Conservation (phyloP, 1,140 invertebrate genomes). For the Idris sp. region DNA sequence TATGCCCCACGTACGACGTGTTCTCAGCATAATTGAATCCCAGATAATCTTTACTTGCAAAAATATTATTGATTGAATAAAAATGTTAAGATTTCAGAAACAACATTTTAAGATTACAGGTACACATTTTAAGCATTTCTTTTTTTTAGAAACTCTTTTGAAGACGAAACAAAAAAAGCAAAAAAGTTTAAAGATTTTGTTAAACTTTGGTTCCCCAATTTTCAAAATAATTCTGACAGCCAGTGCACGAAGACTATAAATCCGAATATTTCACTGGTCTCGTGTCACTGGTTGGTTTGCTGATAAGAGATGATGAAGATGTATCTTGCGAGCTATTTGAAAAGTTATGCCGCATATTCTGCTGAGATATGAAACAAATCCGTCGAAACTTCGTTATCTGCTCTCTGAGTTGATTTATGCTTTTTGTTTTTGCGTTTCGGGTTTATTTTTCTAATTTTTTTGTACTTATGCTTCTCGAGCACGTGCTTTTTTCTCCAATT, state of each 20-base stretch:
- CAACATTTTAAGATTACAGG: too few species aligned
- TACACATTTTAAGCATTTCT: too few species aligned
- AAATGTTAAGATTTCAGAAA: too few species aligned
- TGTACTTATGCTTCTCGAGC: too few species aligned
- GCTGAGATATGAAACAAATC: slow-evolving; percentile 33
- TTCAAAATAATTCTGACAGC: slow-evolving; percentile 31
- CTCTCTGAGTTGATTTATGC: slow-evolving; percentile 34
- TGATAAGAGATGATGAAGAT: slow-evolving; percentile 61
- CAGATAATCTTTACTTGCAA: slow-evolving; percentile 19
- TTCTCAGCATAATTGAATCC: slow-evolving; percentile 50
- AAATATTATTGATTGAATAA: slow-evolving; percentile 35
- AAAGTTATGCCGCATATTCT: slow-evolving; percentile 37
- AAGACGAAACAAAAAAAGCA: too few species aligned
- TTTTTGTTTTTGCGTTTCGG: slow-evolving; percentile 32
- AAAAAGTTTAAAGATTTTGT: too few species aligned
- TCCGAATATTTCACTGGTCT: slow-evolving; percentile 35
- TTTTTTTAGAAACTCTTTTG: too few species aligned
- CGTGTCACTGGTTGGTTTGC: slow-evolving; percentile 29
- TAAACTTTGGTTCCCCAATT: too few species aligned
- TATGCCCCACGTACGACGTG: slow-evolving; percentile 39
- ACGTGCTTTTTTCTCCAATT: too few species aligned
- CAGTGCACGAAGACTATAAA: slow-evolving; percentile 32
- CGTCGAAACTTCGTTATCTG: slow-evolving; percentile 36
- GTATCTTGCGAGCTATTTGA: slow-evolving; percentile 38
- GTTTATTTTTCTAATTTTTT: slow-evolving; percentile 3